A percentile compares a stretch with the other conserved stretches of the same genome.
These are phyloP conservation scores for Phaedon cochleariae DNA, from an alignment of 2,888 invertebrate species.

Conservation along the genomic window DNA sequence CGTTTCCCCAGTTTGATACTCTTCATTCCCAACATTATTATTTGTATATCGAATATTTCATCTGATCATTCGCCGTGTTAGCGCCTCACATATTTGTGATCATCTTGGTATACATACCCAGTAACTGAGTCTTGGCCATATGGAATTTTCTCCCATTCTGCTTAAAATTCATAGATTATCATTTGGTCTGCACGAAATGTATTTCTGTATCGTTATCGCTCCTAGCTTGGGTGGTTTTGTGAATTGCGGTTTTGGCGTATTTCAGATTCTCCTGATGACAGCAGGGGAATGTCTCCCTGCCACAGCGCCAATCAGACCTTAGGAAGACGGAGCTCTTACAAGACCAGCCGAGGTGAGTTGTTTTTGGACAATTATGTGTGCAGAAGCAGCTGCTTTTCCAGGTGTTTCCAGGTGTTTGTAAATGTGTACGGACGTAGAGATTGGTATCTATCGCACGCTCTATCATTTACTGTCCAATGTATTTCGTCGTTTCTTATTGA, in stretches of 20 bases:
- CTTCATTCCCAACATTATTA: too few relatives aligned
- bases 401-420: slow-evolving; percentile 34
- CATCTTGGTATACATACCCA: too few relatives aligned
- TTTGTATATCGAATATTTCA: too few relatives aligned
- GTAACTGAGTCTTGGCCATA: too few relatives aligned
- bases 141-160: too few relatives aligned
- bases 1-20: too few relatives aligned
- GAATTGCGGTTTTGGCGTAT: slow-evolving; percentile 35
- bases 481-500: slow-evolving; percentile 25
- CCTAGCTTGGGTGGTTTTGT: slow-evolving; percentile 32
- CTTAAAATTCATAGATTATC: too few relatives aligned
- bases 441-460: slow-evolving; percentile 33
- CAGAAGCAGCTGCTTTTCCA: slow-evolving; percentile 2
- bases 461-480: slow-evolving; percentile 30
- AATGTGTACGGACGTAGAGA: slow-evolving; percentile 38
- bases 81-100: too few relatives aligned
- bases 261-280: slow-evolving; percentile 79
- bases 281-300: slow-evolving; percentile 77
- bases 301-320: slow-evolving; percentile 71
- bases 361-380: background rate
- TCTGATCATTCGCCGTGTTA: too few relatives aligned
- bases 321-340: slow-evolving; percentile 86
- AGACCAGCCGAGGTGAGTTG: slow-evolving; percentile 85
- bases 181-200: background rate
- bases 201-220: background rate